Evolutionary conservation across 2,888 invertebrate species (phyloP).

Genomic region (Osmoderma eremita): DNA sequence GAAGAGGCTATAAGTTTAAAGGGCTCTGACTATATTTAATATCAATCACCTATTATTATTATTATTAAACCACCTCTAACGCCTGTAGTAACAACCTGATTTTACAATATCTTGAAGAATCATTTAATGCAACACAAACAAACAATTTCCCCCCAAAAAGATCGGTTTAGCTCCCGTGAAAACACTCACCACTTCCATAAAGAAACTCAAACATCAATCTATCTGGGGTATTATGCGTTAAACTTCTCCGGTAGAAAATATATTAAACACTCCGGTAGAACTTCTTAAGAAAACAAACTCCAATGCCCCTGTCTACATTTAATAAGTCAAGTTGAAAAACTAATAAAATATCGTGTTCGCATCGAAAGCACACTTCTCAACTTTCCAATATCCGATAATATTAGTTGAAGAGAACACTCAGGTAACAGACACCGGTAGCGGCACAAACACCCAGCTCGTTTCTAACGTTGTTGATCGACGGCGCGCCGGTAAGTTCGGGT

Average conservation of each 20-base stretch:
- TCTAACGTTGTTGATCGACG: constrained; percentile 29
- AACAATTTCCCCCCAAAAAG: too few species aligned
- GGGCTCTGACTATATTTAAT: too few species aligned
- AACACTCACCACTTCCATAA: neutral
- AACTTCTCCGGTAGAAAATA: neutral
- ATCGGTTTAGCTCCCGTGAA: too few species aligned
- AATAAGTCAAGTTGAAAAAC: constrained; percentile 48
- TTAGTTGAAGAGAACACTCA: constrained; percentile 53
- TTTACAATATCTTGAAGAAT: too few species aligned
- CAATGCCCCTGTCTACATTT: constrained; percentile 44
- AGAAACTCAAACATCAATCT: constrained; percentile 17
- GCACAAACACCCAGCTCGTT: constrained; percentile 47
- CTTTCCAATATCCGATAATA: constrained; percentile 56
- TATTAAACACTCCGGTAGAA: constrained; percentile 5
- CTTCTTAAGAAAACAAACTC: constrained; percentile 23
- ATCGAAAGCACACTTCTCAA: constrained; percentile 48
- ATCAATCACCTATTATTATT: too few species aligned
- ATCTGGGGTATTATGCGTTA: constrained; percentile 3
- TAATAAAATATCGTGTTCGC: constrained; percentile 52
- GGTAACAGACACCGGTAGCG: constrained; percentile 45
- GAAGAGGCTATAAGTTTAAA: too few species aligned
- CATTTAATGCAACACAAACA: too few species aligned
- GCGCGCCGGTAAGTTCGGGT: neutral
- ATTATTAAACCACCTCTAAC: too few species aligned
- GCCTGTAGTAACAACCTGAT: too few species aligned